Base-by-base conservation (phyloP, 2,113 vertebrate genomes). In the Myotis yumanensis region DNA sequence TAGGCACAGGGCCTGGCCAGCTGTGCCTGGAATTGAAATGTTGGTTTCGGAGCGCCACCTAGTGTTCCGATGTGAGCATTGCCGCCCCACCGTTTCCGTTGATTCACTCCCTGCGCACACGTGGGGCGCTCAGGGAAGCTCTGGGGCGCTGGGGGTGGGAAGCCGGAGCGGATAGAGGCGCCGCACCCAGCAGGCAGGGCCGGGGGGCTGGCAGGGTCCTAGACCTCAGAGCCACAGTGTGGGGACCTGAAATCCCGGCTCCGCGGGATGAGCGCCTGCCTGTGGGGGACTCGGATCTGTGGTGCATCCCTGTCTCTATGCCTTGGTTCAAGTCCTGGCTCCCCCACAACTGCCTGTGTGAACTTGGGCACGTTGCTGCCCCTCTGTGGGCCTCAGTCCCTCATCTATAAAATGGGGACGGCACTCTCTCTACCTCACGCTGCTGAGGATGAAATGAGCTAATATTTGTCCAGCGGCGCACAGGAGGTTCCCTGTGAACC, bases 1-100 rank as follows among this genome's bases (percentile, higher is more conserved):
- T 11, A 2, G 9, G 76, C 35, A 11, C 28, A 5, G 32, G 4
- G 9, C 22, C 43, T 4, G 23, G 15, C 25, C 4, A 11, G 17
- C 64, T 0, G 9, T 0, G 32, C 22, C 17, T 8, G n/a, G 23
- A 91, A 28, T 40, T 48, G 23, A 90, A 91, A 68, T 23, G 37
- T n/a, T 89, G 2, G 35, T 23, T 23, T 89, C 86, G 76, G 15
- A 77, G 48, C 35, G 59, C 92, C 96, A 84, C 85, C 96, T 94
- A 2, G 92, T 95, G 97, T 51, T n/a, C 20, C 0, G 7, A 0
- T 10, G 4, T 80, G 69, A 64, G 25, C 28, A 2, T 18, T 76
- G 73, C 43, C 3, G 7, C 23, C 68, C 4, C 32, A 16, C 64
- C 3, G 1, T 32, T 37, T 20, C 8, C 3, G 37, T 62, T 6